Evolutionary conservation across 1,140 invertebrate species (phyloP).

Genomic region (Apolygus lucorum): DNA sequence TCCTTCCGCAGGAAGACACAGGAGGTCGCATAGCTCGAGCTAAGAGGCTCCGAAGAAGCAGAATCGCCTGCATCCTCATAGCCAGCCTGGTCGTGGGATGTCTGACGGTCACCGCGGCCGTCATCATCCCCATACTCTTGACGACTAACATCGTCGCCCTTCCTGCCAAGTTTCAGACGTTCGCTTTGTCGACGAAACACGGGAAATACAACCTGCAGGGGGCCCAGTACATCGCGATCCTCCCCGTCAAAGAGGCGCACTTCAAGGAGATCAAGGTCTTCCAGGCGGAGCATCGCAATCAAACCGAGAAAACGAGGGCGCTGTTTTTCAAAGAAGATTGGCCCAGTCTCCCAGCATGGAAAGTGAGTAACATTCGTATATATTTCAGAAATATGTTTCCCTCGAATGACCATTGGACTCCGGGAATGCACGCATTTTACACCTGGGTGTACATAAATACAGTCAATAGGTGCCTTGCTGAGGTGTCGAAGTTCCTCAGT

Average conservation of each 20-base stretch:
- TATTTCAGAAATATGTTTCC: too few species aligned
- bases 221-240: constrained; percentile 26
- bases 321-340: constrained; percentile 18
- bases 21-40: constrained; percentile 12
- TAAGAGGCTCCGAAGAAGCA: constrained; percentile 1
- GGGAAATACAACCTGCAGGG: constrained; percentile 24
- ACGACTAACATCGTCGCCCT: constrained; percentile 25
- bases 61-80: constrained; percentile 26
- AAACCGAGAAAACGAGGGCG: constrained; percentile 17
- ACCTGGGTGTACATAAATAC: too few species aligned
- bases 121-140: constrained; percentile 27
- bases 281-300: constrained; percentile 8
- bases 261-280: constrained; percentile 21
- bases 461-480: too few species aligned
- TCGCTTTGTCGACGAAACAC: constrained; percentile 25
- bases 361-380: too few species aligned
- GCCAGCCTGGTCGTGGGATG: constrained; percentile 28
- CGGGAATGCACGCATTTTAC: too few species aligned
- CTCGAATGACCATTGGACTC: too few species aligned
- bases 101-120: constrained; percentile 27
- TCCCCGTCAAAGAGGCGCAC: constrained; percentile 27
- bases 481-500: too few species aligned
- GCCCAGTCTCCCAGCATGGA: constrained; percentile 17
- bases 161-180: constrained; percentile 27
- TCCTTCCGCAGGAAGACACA: constrained; percentile 49